Evolutionary conservation across 2,113 vertebrate genomes (phyloP).

Genomic region (Grus americana): DNA sequence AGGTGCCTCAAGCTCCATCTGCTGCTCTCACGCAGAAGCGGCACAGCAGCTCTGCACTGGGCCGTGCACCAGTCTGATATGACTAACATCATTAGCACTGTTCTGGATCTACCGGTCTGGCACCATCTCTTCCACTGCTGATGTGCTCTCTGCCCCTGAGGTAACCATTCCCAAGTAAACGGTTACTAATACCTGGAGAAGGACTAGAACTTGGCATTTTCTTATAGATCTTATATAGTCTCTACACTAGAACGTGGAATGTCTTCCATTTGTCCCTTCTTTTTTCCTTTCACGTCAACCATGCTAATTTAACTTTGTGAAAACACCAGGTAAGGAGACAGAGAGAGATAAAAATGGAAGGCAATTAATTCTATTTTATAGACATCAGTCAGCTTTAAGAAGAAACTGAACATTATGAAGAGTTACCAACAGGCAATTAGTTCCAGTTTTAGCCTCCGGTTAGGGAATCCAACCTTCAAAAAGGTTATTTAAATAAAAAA

Average conservation of each 20-base stretch:
- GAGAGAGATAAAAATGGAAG: neutral
- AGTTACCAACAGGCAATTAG: neutral
- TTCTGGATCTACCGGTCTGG: neutral
- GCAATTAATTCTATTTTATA: neutral
- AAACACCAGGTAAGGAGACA: neutral
- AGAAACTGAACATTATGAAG: neutral
- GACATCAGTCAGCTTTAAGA: neutral
- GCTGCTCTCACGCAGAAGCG: neutral
- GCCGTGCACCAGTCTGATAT: neutral
- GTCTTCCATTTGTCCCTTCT: neutral
- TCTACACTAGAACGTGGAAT: neutral
- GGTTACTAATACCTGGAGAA: neutral
- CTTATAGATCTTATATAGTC: neutral
- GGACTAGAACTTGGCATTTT: neutral
- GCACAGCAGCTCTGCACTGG: neutral
- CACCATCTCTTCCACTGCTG: neutral
- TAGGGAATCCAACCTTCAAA: neutral
- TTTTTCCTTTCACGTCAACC: neutral
- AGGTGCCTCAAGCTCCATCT: neutral
- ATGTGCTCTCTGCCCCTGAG: neutral
- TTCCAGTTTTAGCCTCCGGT: neutral
- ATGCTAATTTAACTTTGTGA: neutral
- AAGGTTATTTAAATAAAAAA: neutral
- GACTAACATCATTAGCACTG: neutral
- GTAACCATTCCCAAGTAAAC: neutral